Base-by-base conservation (phyloP, 92 coral and sea anemone genomes). In the Micromussa lordhowensis region DNA sequence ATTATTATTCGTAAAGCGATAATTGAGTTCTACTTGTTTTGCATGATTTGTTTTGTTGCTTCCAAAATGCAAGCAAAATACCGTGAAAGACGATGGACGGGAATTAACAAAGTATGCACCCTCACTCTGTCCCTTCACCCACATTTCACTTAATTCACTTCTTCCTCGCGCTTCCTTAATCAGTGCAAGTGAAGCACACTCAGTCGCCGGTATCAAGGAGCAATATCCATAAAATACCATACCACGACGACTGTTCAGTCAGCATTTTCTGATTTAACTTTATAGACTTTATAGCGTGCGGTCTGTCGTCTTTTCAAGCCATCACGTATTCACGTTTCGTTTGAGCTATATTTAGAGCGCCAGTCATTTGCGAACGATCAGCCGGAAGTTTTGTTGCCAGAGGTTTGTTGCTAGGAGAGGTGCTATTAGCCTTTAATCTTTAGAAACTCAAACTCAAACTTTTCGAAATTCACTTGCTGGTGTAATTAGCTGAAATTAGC, bases 301-400 rank as follows among this genome's bases (percentile, higher is more conserved):
- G 68, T 61, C 0, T 61, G 29, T 26, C 68, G n/a, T n/a, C 68
- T 24, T 61, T 26, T 61, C 68, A 2, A 57, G 18, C n/a, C n/a
- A 22, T 0, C 68, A 5, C 22, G 68, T n/a, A n/a, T n/a, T n/a
- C 68, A 61, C 68, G 68, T 22, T 61, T 61, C 29, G 29, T 61
- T 22, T 5, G 29, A 22, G 68, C 68, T 61, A 22, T 22, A 11
- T 22, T 7, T 61, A 61, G 12, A 61, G 68, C 68, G 16, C 14
- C 32, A 12, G 71, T 66, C n/a, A n/a, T n/a, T n/a, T 12, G 31
- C 71, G 71, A 66, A 19, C 4, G 71, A 66, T 8, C 32, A 5
- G 71, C 69, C 69, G 69, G 69, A 63, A 63, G 71, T 26, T 66
- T 26, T 26, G 9, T 66, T 66, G 71, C n/a, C 71, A 66, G 71